Evolutionary conservation across 2,113 vertebrate species (phyloP).

Genomic region (Psilopsiagon aurifrons): DNA sequence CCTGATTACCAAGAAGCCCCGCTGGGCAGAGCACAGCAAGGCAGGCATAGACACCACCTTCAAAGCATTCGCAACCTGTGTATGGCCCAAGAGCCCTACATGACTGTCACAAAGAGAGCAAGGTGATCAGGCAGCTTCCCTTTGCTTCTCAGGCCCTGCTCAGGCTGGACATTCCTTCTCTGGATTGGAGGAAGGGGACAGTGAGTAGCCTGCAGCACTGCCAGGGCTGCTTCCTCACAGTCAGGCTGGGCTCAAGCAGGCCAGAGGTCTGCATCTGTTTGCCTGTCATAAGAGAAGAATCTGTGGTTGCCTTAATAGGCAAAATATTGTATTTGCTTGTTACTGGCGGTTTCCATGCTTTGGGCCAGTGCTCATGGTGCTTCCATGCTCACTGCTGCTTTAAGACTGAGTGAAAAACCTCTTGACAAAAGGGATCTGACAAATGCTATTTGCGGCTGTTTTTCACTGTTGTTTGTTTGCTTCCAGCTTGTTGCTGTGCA

Average conservation of each 20-base stretch:
- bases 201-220: accelerated
- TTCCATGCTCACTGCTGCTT: not conserved
- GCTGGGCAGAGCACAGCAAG: accelerated
- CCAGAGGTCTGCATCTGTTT: not conserved
- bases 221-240: not conserved
- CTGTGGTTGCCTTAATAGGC: not conserved
- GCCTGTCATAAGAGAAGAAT: not conserved
- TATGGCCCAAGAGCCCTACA: not conserved
- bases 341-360: not conserved
- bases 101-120: not conserved
- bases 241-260: not conserved
- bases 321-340: not conserved
- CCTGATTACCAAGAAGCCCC: not conserved
- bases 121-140: not conserved
- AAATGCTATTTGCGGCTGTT: conserved; percentile 35
- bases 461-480: conserved; percentile 30
- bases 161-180: not conserved
- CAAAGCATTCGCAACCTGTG: not conserved
- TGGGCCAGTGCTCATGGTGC: not conserved
- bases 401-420: not conserved
- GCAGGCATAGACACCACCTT: accelerated
- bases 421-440: not conserved
- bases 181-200: not conserved
- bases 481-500: conserved; percentile 39
- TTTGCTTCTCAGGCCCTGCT: not conserved